Evolutionary conservation across 2,113 vertebrate species (phyloP).

Genomic region (Antidorcas marsupialis): DNA sequence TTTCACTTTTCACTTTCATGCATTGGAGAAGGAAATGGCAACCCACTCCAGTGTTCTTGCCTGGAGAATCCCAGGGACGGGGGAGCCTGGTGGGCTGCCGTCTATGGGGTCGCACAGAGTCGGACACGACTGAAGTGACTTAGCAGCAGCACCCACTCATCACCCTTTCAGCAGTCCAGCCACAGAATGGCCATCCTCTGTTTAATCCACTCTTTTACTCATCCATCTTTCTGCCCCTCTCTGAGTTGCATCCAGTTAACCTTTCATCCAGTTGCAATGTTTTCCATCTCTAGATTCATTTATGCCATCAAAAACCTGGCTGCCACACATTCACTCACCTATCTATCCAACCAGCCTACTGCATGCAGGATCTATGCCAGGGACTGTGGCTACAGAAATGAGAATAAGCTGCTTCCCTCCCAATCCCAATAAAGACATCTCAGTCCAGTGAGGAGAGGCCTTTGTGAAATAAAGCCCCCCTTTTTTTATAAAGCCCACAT

Average conservation of each 20-base stretch:
- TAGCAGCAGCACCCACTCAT: neutral
- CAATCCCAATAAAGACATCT: neutral
- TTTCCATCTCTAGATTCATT: neutral
- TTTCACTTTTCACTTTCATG: neutral
- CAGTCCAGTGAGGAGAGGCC: neutral
- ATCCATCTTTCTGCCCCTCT: neutral
- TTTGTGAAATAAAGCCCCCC: neutral
- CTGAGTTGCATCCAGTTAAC: neutral
- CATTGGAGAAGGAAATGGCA: neutral
- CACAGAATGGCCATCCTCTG: neutral
- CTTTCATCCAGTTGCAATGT: neutral
- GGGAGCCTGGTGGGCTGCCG: neutral
- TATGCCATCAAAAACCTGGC: neutral
- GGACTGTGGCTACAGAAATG: neutral
- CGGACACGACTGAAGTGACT: neutral
- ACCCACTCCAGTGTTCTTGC: neutral
- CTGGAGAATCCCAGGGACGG: rapidly evolving
- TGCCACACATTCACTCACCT: neutral
- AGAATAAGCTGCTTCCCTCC: neutral
- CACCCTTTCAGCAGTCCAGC: neutral
- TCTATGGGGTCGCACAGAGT: neutral
- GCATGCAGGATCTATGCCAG: neutral
- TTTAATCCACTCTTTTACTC: neutral
- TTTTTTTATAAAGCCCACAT: neutral
- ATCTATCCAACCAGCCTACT: neutral